These are phyloP conservation scores for Spinus olivaceus DNA, from an alignment of 2,797 vertebrate genomes.

Conservation along the genomic window DNA sequence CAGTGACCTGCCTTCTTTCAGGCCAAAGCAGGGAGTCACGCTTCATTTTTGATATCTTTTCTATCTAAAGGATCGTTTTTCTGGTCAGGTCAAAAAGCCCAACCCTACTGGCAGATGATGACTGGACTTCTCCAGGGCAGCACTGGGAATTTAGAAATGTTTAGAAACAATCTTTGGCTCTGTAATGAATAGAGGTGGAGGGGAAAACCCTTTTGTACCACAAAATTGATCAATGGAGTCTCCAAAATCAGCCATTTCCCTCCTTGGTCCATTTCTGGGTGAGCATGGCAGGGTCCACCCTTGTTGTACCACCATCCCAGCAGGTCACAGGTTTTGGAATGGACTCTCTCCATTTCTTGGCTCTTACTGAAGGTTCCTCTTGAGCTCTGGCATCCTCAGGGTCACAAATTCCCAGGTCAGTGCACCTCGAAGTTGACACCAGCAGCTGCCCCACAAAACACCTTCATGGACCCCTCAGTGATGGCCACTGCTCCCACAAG, in stretches of 20 bases:
- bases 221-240: neutral
- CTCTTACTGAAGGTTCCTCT: neutral
- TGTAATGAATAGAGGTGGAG: neutral
- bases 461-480: no score
- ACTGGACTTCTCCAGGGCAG: neutral
- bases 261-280: neutral
- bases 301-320: neutral
- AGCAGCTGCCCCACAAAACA: neutral
- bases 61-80: neutral
- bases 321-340: neutral
- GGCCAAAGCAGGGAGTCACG: neutral
- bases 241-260: neutral
- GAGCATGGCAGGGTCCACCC: neutral
- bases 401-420: neutral
- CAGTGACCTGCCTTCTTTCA: slow-evolving; percentile 17
- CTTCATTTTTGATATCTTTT: slow-evolving; percentile 9
- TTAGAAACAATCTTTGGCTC: neutral
- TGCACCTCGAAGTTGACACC: neutral
- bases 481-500: accelerated
- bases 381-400: neutral
- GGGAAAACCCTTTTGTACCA: neutral
- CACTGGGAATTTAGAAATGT: neutral
- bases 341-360: neutral
- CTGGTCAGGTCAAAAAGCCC: slow-evolving; percentile 20
- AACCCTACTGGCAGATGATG: neutral